Evolutionary conservation across 2,888 invertebrate genomes (phyloP).

Genomic region (Macaria liturata): DNA sequence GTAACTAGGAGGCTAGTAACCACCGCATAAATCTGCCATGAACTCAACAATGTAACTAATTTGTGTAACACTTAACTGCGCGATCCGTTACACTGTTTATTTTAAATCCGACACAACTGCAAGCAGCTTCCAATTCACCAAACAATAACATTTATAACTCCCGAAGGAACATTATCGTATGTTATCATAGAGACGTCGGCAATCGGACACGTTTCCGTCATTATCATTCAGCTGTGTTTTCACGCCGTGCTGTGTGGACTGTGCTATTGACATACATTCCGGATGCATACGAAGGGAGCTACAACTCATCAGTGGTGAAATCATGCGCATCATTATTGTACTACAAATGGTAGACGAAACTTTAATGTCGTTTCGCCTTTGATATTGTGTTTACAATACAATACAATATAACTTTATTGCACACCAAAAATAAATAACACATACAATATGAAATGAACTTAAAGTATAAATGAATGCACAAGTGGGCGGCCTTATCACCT

Average conservation of each 20-base stretch:
- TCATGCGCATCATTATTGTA: background rate
- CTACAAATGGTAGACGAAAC: background rate
- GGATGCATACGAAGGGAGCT: conserved; percentile 11
- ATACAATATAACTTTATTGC: too few relatives aligned
- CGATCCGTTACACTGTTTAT: conserved; percentile 2
- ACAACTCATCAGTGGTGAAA: conserved; percentile 15
- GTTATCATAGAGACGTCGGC: conserved; percentile 31
- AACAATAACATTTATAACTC: conserved; percentile 20
- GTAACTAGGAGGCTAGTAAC: conserved; percentile 13
- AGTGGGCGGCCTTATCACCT: too few relatives aligned
- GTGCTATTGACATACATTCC: conserved; percentile 35
- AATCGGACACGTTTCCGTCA: conserved; percentile 36
- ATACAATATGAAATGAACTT: too few relatives aligned
- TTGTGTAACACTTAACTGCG: conserved; percentile 3
- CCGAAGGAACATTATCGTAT: conserved; percentile 31
- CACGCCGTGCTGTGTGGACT: conserved; percentile 4
- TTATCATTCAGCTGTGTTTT: conserved; percentile 12
- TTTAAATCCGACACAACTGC: conserved; percentile 8
- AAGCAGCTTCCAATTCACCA: conserved; percentile 13
- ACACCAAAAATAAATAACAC: too few relatives aligned
- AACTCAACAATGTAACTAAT: conserved; percentile 17
- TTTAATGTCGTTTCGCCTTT: too few relatives aligned
- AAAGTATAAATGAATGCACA: too few relatives aligned
- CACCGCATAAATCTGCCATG: conserved; percentile 21
- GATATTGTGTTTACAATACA: too few relatives aligned